Base-by-base conservation (phyloP, 2,113 vertebrate genomes). In the Dasypus novemcinctus region DNA sequence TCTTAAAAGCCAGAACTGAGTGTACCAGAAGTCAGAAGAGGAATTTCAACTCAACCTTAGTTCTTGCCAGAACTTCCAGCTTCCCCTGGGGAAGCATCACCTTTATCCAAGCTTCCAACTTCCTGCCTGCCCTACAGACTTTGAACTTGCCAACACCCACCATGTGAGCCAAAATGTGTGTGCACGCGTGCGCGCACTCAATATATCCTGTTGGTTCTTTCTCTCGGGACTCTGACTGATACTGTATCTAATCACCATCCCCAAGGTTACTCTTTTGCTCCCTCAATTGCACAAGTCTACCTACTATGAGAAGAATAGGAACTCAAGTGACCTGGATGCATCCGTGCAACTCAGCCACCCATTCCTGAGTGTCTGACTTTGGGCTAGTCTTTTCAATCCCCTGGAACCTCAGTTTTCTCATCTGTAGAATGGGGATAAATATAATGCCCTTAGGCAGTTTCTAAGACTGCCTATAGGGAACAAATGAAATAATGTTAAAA, bases 361-460 rank as follows among this genome's bases (percentile, higher is more conserved):
- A 12, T 4, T 52, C 25, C 66, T 21, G 21, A 0, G 27, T 4
- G 14, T 13, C 41, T 72, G 81, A 43, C 21, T 76, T 36, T 29
- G 20, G 49, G 23, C 11, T 29, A 31, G 36, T 68, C 23, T 31
- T 43, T 84, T 79, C 46, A 57, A 46, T 23, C 46, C 74, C 8
- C 1, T 21, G 18, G n/a, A 18, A 72, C 46, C 97, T 96, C 66
- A 4, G 88, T 88, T 68, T 97, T 92, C 81, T 59, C 63, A 69
- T 94, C 96, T 82, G 87, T 43, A 72, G 5, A 92, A 95, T 69
- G 88, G 96, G 81, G 57, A 43, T 27, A 52, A n/a, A n/a, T n/a
- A 71, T 4, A 1, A 57, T 43, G 79, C 31, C 54, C 33, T 17
- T 25, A 7, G 1, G 85, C 29, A 25, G 23, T 89, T 25, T 29